phyloP scores from a whole-genome alignment of 2,888 invertebrate species.

The Monochamus alternatus region DNA sequence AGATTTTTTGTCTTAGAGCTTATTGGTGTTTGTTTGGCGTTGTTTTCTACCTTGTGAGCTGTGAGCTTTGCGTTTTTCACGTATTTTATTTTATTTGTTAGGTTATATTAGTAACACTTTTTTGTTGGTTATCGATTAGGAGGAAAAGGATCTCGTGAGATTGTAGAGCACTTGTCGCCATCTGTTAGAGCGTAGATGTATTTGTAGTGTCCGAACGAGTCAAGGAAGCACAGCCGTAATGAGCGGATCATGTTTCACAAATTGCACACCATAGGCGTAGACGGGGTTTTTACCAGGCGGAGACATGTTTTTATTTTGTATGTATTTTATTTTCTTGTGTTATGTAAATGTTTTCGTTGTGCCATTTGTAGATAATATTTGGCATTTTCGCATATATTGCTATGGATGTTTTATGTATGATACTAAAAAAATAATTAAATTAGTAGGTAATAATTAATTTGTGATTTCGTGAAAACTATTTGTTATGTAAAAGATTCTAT shows the following conservation, averaged over 20 bases:
- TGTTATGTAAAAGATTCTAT: too few species aligned
- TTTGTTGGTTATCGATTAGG: slow-evolving; percentile 23
- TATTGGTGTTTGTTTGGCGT: slow-evolving; percentile 18
- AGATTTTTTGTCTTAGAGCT: slow-evolving; percentile 11
- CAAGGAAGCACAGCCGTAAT: not conserved
- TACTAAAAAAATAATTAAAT: not conserved
- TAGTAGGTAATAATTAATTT: too few species aligned
- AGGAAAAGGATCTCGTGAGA: slow-evolving; percentile 3
- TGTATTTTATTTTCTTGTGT: slow-evolving; percentile 1
- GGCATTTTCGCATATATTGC: not conserved
- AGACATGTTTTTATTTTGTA: slow-evolving; percentile 8
- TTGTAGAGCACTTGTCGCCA: slow-evolving; percentile 30
- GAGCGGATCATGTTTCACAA: not conserved
- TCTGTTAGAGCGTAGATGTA: slow-evolving; percentile 25
- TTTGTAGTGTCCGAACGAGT: slow-evolving; percentile 1
- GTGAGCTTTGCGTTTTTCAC: slow-evolving; percentile 11
- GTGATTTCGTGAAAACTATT: too few species aligned
- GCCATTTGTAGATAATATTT: not conserved
- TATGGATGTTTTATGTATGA: not conserved
- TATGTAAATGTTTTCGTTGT: not conserved
- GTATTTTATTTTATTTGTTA: slow-evolving; percentile 28
- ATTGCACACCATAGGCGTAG: slow-evolving; percentile 20
- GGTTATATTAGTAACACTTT: slow-evolving; percentile 23
- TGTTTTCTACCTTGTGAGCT: not conserved
- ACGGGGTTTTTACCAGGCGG: not conserved